phyloP scores from a whole-genome alignment of 1,140 invertebrate genomes.

The Nephila pilipes region DNA sequence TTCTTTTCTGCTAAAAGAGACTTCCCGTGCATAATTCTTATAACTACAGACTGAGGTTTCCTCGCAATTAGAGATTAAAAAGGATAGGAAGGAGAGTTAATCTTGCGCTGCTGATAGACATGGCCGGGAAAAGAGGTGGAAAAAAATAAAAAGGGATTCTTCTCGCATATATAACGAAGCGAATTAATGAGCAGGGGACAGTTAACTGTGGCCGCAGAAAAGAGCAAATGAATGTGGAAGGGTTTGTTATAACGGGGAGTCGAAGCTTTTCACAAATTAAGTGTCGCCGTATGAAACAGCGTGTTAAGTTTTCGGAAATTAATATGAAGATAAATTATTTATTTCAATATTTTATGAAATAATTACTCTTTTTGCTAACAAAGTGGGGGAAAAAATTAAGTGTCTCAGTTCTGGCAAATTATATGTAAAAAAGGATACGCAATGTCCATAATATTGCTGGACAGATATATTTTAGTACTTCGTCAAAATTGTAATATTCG shows the following conservation, averaged over 20 bases:
- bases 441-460: too few relatives aligned
- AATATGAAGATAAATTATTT: background rate
- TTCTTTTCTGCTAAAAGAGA: slow-evolving; percentile 3
- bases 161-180: slow-evolving; percentile 31
- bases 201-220: slow-evolving; percentile 29
- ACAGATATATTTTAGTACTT: too few relatives aligned
- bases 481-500: too few relatives aligned
- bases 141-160: background rate
- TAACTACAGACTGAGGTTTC: background rate
- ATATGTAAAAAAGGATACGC: too few relatives aligned
- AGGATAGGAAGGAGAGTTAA: slow-evolving; percentile 56
- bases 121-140: background rate
- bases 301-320: background rate
- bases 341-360: background rate
- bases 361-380: too few relatives aligned
- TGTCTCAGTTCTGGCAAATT: too few relatives aligned
- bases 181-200: slow-evolving; percentile 53
- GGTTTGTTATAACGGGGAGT: slow-evolving; percentile 10
- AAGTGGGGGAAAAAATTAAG: too few relatives aligned
- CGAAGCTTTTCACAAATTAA: background rate
- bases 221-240: background rate
- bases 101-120: slow-evolving; percentile 14
- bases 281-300: background rate
- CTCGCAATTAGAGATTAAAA: slow-evolving; percentile 71
- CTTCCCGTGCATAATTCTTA: slow-evolving; percentile 64